These are phyloP conservation scores for Rhea americana DNA, from an alignment of 2,113 vertebrate species.

Conservation along the genomic window DNA sequence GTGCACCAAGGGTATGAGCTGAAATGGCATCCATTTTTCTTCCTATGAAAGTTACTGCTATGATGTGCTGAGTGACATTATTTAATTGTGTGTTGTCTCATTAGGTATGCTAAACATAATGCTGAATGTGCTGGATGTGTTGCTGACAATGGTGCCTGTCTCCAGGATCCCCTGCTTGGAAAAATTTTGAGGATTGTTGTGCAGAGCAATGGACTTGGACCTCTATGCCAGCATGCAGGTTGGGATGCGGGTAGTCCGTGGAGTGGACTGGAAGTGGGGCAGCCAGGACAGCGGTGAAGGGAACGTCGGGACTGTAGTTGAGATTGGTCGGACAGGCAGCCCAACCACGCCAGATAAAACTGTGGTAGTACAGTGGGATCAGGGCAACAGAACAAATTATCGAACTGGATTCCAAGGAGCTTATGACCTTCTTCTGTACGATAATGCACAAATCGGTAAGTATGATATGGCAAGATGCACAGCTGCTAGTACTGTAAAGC, in stretches of 20 bases:
- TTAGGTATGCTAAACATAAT: slow-evolving; percentile 29
- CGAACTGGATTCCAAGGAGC: slow-evolving; percentile 95
- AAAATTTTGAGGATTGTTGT: background rate
- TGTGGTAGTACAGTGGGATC: slow-evolving; percentile 98
- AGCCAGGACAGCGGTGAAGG: slow-evolving; percentile 95
- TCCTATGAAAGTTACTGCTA: background rate
- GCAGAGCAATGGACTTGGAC: slow-evolving; percentile 69
- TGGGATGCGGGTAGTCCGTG: slow-evolving; percentile 95
- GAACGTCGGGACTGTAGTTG: slow-evolving; percentile 95
- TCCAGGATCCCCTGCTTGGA: background rate
- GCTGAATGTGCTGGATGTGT: background rate
- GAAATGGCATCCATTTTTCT: background rate
- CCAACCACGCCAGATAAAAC: slow-evolving; percentile 96
- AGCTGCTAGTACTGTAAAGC: background rate
- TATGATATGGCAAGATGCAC: rapidly evolving
- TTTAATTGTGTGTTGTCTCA: background rate
- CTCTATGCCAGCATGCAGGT: slow-evolving; percentile 91
- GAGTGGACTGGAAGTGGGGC: slow-evolving; percentile 96
- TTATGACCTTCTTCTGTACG: slow-evolving; percentile 93
- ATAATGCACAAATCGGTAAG: slow-evolving; percentile 95
- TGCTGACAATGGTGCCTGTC: background rate
- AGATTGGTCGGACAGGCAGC: slow-evolving; percentile 94
- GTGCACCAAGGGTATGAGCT: background rate
- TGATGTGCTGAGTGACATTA: background rate
- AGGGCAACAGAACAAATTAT: slow-evolving; percentile 95